Conservation (phyloP, 35 echinoderm and acorn worm species). For the Holothuria glaberrima region DNA sequence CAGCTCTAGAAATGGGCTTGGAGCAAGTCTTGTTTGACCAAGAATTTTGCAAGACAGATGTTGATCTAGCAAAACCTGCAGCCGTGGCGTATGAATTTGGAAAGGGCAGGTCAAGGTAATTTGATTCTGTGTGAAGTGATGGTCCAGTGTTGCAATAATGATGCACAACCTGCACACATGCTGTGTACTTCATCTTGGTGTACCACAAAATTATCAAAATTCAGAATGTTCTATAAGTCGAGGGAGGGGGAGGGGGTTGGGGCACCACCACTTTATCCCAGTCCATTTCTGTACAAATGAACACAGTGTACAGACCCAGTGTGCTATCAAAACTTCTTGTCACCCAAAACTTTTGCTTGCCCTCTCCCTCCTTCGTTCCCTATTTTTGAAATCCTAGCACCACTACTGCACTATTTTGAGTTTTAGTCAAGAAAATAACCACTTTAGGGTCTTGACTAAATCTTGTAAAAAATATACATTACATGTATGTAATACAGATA, state of each 20-base stretch:
- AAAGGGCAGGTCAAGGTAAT: conserved; percentile 31
- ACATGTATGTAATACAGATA: too few relatives aligned
- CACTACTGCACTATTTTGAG: too few relatives aligned
- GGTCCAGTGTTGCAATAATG: background rate
- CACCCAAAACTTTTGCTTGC: background rate
- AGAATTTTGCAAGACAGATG: background rate
- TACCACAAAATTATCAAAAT: background rate
- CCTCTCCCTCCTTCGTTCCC: background rate
- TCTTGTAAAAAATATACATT: too few relatives aligned
- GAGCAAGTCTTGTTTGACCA: background rate
- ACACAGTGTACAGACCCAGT: background rate
- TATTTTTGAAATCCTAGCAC: background rate
- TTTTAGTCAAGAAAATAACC: too few relatives aligned
- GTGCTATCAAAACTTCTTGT: background rate
- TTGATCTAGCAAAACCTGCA: conserved; percentile 11
- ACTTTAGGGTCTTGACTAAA: too few relatives aligned
- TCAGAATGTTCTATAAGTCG: background rate
- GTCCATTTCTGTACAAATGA: background rate
- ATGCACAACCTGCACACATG: background rate
- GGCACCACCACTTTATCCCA: too few relatives aligned
- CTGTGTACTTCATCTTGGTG: background rate
- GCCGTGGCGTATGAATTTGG: conserved; percentile 26
- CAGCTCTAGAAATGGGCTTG: background rate
- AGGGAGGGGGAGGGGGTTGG: too few relatives aligned
- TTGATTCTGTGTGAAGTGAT: background rate